phyloP scores from a whole-genome alignment of 2,797 vertebrate genomes.

The Tapera naevia region DNA sequence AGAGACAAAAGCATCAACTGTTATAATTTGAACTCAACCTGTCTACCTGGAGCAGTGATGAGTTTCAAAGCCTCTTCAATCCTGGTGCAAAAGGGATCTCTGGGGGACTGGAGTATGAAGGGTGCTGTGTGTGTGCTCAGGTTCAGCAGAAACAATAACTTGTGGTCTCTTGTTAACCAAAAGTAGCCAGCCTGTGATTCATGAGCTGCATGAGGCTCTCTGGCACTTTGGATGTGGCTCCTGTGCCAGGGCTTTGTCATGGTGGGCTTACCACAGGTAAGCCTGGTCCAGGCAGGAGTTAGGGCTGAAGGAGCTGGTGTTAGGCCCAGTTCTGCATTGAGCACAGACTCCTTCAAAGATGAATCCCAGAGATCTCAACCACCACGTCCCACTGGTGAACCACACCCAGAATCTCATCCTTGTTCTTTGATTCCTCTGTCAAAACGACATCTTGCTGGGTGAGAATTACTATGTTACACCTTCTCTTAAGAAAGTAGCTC shows the following conservation, averaged over 20 bases:
- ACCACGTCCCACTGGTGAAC: too few relatives aligned
- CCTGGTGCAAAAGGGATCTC: not conserved
- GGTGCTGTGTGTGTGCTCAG: rapidly evolving
- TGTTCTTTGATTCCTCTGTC: not conserved
- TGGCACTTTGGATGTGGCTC: not conserved
- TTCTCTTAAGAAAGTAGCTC: not conserved
- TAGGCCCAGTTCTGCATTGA: rapidly evolving
- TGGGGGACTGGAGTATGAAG: rapidly evolving
- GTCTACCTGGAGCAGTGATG: not conserved
- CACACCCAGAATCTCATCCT: rapidly evolving
- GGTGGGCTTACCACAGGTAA: not conserved
- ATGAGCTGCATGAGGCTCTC: not conserved
- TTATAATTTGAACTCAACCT: not conserved
- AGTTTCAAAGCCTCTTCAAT: not conserved
- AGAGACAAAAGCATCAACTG: not conserved
- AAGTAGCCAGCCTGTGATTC: not conserved
- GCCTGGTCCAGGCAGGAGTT: not conserved
- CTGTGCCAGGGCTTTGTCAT: rapidly evolving
- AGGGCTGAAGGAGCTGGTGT: not conserved
- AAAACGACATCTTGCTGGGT: not conserved
- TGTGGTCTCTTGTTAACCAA: not conserved
- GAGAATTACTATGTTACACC: not conserved
- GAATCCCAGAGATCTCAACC: not conserved
- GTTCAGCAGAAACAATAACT: not conserved
- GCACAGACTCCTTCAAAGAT: rapidly evolving